Base-by-base conservation (phyloP, 1,140 invertebrate species). In the Tetragonula clypearis region DNA sequence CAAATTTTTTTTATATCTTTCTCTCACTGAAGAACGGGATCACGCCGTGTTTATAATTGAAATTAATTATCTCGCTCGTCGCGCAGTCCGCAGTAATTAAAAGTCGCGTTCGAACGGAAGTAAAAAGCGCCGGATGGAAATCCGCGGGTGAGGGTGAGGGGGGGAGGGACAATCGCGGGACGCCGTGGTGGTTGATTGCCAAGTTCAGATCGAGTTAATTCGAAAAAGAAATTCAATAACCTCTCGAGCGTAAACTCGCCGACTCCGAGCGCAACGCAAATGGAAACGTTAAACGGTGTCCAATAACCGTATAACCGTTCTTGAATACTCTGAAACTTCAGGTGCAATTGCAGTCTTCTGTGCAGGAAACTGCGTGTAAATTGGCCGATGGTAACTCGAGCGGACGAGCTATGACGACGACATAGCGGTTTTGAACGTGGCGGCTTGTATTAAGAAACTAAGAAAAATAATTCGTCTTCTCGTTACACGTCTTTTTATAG, bases 1-100 rank as follows among this genome's bases (percentile, higher is more conserved):
- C 56, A 71, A 79, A 84, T 83, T 71, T 79, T 79, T 69, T 78
- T 78, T 68, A 62, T 62, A 62, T 41, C 41, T 49, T 8, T 49
- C 41, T 49, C 41, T 49, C 9, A 8, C 41, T 41, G 41, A 6
- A 15, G 2, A 23, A 35, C 21, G 55, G 23, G 74, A 58, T 60
- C 21, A 17, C 35, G 23, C 9, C 41, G 41, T 30, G 26, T 9
- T 35, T 49, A 19, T 49, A 21, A 66, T 79, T 17, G n/a, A 68
- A 79, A 55, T 14, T n/a, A 35, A 55, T 68, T n/a, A 14, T 62
- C 19, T 62, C n/a, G 23, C 60, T 23, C 26, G 6, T 55, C 26
- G 4, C 1, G 2, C 1, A 12, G 53, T 1, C 14, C 12, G 53
- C 1, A 55, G 14, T 14, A 55, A 55, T 15, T 14, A 15, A 55